Evolutionary conservation across 2,888 invertebrate species (phyloP).

Genomic region (Dascillus cervinus): DNA sequence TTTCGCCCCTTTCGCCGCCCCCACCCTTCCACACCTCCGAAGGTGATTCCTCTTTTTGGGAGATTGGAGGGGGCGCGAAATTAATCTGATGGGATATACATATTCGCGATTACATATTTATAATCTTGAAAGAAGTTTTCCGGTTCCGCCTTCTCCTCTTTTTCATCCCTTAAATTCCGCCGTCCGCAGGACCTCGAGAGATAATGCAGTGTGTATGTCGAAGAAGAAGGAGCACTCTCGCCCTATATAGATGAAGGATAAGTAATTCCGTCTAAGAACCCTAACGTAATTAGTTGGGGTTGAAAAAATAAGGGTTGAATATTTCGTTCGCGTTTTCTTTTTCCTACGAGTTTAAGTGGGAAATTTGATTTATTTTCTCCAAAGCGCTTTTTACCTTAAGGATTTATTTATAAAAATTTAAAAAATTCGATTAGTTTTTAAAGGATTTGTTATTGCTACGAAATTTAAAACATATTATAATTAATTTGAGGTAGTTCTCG

Average conservation of each 20-base stretch:
- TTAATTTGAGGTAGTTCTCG: no score
- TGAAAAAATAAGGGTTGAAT: constrained; percentile 51
- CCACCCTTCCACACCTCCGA: no score
- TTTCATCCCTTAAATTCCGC: constrained; percentile 17
- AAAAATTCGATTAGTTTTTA: no score
- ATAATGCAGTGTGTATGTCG: constrained; percentile 19
- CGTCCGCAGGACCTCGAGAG: constrained; percentile 24
- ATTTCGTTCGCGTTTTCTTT: constrained; percentile 29
- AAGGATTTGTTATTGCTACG: no score
- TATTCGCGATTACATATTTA: constrained; percentile 17
- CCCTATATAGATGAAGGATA: constrained; percentile 49
- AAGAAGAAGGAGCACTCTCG: constrained; percentile 23
- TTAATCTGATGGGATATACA: constrained; percentile 18
- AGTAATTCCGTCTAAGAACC: constrained; percentile 63
- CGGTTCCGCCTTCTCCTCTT: no score
- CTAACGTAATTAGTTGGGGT: constrained; percentile 62
- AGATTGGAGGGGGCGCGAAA: constrained; percentile 8
- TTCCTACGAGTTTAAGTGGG: no score
- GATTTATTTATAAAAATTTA: no score
- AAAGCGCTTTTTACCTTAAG: no score
- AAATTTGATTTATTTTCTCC: no score
- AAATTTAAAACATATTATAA: no score
- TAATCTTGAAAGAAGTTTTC: constrained; percentile 20
- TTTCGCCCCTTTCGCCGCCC: constrained; percentile 4
- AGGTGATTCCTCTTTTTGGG: no score